Conservation (phyloP, 2,113 vertebrate genomes). For the Salminus brasiliensis region DNA sequence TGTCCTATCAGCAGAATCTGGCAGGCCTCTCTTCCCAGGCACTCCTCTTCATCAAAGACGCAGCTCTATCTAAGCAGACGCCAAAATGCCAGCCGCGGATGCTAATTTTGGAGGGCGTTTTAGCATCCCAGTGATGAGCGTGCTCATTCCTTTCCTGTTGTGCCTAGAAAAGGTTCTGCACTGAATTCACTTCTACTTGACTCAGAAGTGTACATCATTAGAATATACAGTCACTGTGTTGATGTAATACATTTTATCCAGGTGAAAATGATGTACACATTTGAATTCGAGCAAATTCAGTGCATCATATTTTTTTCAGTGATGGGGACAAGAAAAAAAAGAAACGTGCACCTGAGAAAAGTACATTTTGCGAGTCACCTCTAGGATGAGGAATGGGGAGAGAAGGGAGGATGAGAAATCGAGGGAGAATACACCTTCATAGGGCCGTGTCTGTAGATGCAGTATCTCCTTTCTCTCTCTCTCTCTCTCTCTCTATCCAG, state of each 20-base stretch:
- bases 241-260: not conserved
- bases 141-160: not conserved
- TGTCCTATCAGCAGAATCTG: slow-evolving; percentile 39
- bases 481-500: slow-evolving; percentile 54
- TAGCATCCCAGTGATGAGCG: not conserved
- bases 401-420: slow-evolving; percentile 28
- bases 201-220: no score
- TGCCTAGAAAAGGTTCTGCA: not conserved
- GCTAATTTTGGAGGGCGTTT: not conserved
- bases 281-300: not conserved
- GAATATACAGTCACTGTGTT: no score
- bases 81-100: not conserved
- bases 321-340: not conserved
- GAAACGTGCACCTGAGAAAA: not conserved
- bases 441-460: not conserved
- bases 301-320: not conserved
- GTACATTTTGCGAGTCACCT: not conserved
- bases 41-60: slow-evolving; percentile 27
- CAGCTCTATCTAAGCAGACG: slow-evolving; percentile 8
- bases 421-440: slow-evolving; percentile 4
- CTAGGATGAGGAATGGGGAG: not conserved
- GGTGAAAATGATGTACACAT: not conserved
- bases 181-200: no score
- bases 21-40: slow-evolving; percentile 19
- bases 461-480: slow-evolving; percentile 27